These are phyloP conservation scores for Myotis yumanensis DNA, from an alignment of 2,113 vertebrate species.

Conservation along the genomic window DNA sequence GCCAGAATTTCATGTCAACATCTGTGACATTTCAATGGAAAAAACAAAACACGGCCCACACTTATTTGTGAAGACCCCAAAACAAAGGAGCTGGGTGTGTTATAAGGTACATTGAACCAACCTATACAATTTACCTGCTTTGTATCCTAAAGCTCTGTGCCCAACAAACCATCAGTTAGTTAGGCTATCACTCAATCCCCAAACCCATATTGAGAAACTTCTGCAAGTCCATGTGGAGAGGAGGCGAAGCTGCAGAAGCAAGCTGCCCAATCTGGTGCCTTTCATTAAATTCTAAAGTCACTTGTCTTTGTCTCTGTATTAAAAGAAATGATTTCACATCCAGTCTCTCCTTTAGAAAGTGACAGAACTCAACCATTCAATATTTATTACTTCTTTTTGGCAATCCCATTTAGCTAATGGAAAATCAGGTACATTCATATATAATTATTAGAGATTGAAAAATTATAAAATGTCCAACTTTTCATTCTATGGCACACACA, in stretches of 20 bases:
- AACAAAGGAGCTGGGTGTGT: neutral
- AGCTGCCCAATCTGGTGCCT: constrained; percentile 55
- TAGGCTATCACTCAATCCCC: constrained; percentile 46
- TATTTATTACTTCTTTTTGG: constrained; percentile 73
- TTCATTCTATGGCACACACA: constrained; percentile 40
- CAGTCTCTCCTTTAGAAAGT: constrained; percentile 59
- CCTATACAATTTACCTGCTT: constrained; percentile 33
- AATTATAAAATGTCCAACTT: constrained; percentile 64
- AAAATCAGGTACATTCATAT: constrained; percentile 72
- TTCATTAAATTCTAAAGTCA: constrained; percentile 67
- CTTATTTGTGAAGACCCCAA: neutral
- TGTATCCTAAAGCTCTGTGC: constrained; percentile 34
- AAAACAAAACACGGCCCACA: neutral
- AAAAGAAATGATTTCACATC: constrained; percentile 69
- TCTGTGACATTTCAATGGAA: neutral
- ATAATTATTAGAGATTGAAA: constrained; percentile 73
- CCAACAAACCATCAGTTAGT: neutral
- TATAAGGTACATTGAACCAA: neutral
- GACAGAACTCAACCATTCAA: constrained; percentile 67
- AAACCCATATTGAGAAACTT: constrained; percentile 40
- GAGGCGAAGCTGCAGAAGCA: neutral
- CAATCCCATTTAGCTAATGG: constrained; percentile 72
- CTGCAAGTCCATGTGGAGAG: constrained; percentile 44
- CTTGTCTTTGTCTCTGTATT: constrained; percentile 69
- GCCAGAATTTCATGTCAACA: neutral